Conservation (phyloP, 1,140 invertebrate species). For the Drosophila erecta region DNA sequence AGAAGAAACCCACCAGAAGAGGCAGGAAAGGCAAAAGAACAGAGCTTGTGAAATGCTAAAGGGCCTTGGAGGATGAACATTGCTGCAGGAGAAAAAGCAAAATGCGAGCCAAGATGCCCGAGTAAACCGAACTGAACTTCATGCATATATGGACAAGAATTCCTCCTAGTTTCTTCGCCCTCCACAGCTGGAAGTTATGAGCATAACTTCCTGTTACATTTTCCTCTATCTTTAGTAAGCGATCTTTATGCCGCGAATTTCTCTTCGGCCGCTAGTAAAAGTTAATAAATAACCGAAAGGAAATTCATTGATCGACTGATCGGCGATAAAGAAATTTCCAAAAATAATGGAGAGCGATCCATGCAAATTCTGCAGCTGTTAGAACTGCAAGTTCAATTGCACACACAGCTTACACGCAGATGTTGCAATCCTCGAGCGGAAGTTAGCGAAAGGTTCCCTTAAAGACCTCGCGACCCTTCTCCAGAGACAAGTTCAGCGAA, state of each 20-base stretch:
- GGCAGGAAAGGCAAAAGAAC: constrained; percentile 55
- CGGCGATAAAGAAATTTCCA: constrained; percentile 54
- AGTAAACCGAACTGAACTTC: constrained; percentile 21
- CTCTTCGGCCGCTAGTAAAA: constrained; percentile 60
- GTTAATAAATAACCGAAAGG: constrained; percentile 76
- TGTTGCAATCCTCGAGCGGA: constrained; percentile 75
- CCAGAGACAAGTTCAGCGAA: constrained; percentile 49
- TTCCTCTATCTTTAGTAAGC: constrained; percentile 30
- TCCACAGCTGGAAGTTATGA: constrained; percentile 28
- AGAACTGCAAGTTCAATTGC: constrained; percentile 62
- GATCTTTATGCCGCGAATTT: constrained; percentile 38
- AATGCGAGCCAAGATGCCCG: constrained; percentile 19
- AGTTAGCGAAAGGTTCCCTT: constrained; percentile 78
- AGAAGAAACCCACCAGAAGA: constrained; percentile 37
- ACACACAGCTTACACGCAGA: constrained; percentile 63
- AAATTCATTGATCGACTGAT: constrained; percentile 76
- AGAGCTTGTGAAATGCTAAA: constrained; percentile 28
- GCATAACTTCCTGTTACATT: constrained; percentile 65
- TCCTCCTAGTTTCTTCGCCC: constrained; percentile 12
- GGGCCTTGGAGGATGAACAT: constrained; percentile 45
- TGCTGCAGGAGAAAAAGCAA: constrained; percentile 12
- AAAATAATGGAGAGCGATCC: constrained; percentile 32
- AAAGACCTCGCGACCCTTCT: constrained; percentile 29
- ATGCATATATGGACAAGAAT: constrained; percentile 20
- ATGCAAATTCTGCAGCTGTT: constrained; percentile 70